A percentile compares a stretch with the other conserved stretches of the same genome.
phyloP scores from a whole-genome alignment of 1,140 invertebrate genomes.

The Polypedilum vanderplanki region DNA sequence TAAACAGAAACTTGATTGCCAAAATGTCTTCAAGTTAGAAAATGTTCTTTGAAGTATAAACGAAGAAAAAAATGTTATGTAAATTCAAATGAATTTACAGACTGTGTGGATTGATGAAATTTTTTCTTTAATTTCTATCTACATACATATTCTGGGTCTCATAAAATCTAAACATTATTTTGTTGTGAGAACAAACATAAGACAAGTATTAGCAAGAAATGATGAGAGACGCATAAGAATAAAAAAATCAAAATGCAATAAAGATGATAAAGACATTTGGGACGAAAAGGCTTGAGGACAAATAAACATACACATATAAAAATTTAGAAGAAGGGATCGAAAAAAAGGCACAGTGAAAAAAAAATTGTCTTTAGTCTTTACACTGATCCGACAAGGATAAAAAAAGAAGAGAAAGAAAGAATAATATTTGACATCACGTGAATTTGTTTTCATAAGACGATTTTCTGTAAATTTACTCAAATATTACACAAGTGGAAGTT shows the following conservation, averaged over 20 bases:
- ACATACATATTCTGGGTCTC: too few relatives aligned
- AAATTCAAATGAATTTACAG: too few relatives aligned
- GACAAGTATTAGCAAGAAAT: background rate
- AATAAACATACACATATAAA: background rate
- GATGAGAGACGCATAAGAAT: background rate
- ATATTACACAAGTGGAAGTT: background rate
- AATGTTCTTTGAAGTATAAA: too few relatives aligned
- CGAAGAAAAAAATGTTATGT: too few relatives aligned
- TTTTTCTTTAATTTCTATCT: too few relatives aligned
- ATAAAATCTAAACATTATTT: too few relatives aligned
- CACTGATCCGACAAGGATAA: background rate
- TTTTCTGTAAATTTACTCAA: conserved; percentile 2
- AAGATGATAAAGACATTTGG: conserved; percentile 18
- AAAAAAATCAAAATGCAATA: conserved; percentile 20
- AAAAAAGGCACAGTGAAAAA: background rate
- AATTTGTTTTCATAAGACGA: conserved; percentile 19
- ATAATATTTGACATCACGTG: conserved; percentile 6
- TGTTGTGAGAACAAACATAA: too few relatives aligned
- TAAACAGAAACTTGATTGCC: too few relatives aligned
- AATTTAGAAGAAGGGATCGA: conserved; percentile 5
- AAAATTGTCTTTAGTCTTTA: background rate
- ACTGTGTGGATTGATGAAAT: too few relatives aligned
- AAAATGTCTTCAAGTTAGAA: too few relatives aligned
- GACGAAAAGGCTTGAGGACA: background rate
- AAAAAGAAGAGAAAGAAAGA: background rate